Base-by-base conservation (phyloP, 2,113 vertebrate species). In the Vombatus ursinus region DNA sequence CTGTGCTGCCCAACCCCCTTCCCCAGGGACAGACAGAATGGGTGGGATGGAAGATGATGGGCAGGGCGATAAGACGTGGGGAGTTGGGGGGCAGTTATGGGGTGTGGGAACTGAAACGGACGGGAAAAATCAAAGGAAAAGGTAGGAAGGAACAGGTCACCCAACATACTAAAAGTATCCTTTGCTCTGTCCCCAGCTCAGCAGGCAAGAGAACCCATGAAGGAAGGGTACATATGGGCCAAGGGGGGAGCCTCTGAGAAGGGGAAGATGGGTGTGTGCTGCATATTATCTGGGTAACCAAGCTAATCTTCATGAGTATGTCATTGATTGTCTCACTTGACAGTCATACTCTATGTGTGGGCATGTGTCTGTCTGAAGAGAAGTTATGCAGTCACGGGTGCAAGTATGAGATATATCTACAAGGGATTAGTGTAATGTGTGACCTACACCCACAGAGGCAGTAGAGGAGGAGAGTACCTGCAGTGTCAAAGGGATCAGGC, bases 1-100 rank as follows among this genome's bases (percentile, higher is more conserved):
- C 89, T 44, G n/a, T 84, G 52, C 50, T 96, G 95, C 95, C 95
- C 95, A 95, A 52, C 95, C 92, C 92, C 54, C 68, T 92, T 52
- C 53, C 52, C 57, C 50, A 0, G 90, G 96, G 95, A 89, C 95
- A 92, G 95, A 91, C n/a, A 84, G 19, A 92, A 92, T 84, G n/a
- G 26, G 22, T 91, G 92, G 12, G 14, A 23, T 90, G 48, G 47
- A 91, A 47, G 22, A 22, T 37, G 50, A 19, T 2, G 48, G 50
- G 52, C 26, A 93, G 48, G 54, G 51, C 68, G 53, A 77, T 53
- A n/a, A 90, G 84, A 84, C 50, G 90, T 3, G 89, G 57, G 31
- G 12, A 57, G 49, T 26, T 25, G 12, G 47, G 77, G 0, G 10
- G 31, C 61, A 37, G 44, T 3, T 0, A 8, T 92, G 57, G 31